Conservation (phyloP, 2,888 invertebrate genomes). For the Trilocha varians region DNA sequence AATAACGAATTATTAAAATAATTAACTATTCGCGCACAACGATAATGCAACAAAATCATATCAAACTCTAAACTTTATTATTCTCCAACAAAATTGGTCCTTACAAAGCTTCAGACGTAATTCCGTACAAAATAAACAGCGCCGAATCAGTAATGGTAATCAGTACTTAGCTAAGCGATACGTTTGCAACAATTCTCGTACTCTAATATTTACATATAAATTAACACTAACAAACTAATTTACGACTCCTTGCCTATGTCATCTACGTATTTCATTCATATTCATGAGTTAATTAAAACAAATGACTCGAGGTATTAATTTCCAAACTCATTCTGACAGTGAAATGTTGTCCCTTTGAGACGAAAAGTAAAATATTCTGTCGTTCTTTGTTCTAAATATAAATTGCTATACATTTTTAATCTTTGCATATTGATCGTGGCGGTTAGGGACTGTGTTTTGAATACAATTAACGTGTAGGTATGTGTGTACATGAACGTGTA, state of each 20-base stretch:
- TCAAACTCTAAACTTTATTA: too few relatives aligned
- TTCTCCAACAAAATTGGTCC: too few relatives aligned
- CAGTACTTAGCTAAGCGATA: neutral
- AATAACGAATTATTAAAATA: too few relatives aligned
- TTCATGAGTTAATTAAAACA: conserved; percentile 56
- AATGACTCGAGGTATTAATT: conserved; percentile 50
- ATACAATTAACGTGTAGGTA: too few relatives aligned
- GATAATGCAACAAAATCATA: too few relatives aligned
- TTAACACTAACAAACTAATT: conserved; percentile 27
- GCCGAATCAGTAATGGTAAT: neutral
- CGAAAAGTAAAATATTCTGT: conserved; percentile 24
- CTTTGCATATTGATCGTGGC: neutral
- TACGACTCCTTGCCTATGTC: conserved; percentile 31
- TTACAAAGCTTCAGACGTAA: too few relatives aligned
- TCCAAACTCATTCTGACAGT: conserved; percentile 41
- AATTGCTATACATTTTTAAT: neutral
- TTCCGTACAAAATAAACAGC: too few relatives aligned
- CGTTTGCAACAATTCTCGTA: conserved; percentile 6
- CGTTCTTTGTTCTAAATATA: conserved; percentile 16
- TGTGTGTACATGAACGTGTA: too few relatives aligned
- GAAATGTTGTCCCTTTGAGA: conserved; percentile 34
- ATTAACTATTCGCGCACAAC: too few relatives aligned
- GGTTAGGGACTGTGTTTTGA: neutral
- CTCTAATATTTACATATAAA: conserved; percentile 17
- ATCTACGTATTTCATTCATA: conserved; percentile 42